Percentiles rank a stretch among this genome's conserved stretches.
phyloP scores from a whole-genome alignment of 2,888 invertebrate genomes.

The Terebella lapidaria region DNA sequence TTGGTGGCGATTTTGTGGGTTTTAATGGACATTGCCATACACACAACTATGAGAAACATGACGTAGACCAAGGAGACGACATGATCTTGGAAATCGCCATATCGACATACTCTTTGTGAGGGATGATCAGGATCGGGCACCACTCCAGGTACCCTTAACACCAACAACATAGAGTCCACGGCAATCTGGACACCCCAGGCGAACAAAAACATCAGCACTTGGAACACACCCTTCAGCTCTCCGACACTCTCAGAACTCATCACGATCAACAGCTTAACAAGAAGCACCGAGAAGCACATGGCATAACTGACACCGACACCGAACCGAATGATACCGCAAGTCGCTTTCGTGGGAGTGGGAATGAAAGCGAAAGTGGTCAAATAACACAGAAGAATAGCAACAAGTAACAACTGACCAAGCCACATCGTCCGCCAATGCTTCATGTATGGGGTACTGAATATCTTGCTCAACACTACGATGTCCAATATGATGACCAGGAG shows the following conservation, averaged over 20 bases:
- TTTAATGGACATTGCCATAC: conserved; percentile 76
- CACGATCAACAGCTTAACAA: conserved; percentile 90
- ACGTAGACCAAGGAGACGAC: conserved; percentile 76
- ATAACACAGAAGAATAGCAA: conserved; percentile 53
- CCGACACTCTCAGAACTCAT: conserved; percentile 76
- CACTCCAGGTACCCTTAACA: conserved; percentile 47
- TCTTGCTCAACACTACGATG: conserved; percentile 76
- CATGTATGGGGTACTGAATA: conserved; percentile 62
- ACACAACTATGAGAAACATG: conserved; percentile 77
- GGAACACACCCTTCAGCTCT: conserved; percentile 81
- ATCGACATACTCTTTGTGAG: not conserved
- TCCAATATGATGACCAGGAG: conserved; percentile 81
- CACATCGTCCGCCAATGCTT: conserved; percentile 47
- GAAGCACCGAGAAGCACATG: conserved; percentile 80
- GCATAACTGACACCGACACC: conserved; percentile 59
- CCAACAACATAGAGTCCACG: conserved; percentile 52
- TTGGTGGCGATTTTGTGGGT: conserved; percentile 83
- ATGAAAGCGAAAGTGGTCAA: conserved; percentile 53
- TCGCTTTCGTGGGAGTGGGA: conserved; percentile 48
- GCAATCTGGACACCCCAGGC: conserved; percentile 71
- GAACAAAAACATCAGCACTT: conserved; percentile 78
- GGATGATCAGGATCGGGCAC: conserved; percentile 23
- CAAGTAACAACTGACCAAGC: conserved; percentile 55
- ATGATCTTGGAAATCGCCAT: conserved; percentile 53
- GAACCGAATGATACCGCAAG: conserved; percentile 54